phyloP scores from a whole-genome alignment of 1,140 invertebrate species.

The Lithobius niger region DNA sequence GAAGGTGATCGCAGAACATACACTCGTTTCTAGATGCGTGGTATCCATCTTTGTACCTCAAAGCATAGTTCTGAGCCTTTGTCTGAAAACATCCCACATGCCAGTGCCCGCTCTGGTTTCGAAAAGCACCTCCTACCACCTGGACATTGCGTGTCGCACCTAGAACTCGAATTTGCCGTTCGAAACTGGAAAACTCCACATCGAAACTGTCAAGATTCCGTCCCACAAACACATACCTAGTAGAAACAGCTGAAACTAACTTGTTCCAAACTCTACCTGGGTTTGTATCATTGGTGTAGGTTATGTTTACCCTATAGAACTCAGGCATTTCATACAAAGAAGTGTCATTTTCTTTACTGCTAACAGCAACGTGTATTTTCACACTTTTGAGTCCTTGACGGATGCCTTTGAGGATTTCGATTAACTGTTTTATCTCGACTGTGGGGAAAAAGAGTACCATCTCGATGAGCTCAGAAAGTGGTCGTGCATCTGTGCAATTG shows the following conservation, averaged over 20 bases:
- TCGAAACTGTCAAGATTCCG: slow-evolving; percentile 16
- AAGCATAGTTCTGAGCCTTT: slow-evolving; percentile 20
- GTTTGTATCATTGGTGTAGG: neutral
- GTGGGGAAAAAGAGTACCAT: no score
- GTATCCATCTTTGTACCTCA: slow-evolving; percentile 24
- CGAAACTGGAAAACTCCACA: slow-evolving; percentile 19
- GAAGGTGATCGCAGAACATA: slow-evolving; percentile 26
- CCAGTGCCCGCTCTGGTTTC: slow-evolving; percentile 26
- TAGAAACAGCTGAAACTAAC: slow-evolving; percentile 17
- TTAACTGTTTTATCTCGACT: no score
- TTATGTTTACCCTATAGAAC: no score
- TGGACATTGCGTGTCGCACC: slow-evolving; percentile 14
- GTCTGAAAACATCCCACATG: slow-evolving; percentile 25
- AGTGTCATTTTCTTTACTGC: no score
- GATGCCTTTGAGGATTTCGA: neutral
- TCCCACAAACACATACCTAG: slow-evolving; percentile 25
- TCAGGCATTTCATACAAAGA: no score
- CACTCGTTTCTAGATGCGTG: slow-evolving; percentile 24
- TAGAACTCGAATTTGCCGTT: slow-evolving; percentile 24
- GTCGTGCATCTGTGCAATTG: no score
- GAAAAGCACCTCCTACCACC: slow-evolving; percentile 22
- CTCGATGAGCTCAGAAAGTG: no score
- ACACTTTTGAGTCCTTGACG: neutral
- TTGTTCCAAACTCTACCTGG: slow-evolving; percentile 19
- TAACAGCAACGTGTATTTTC: neutral